A percentile compares a stretch with the other conserved stretches of the same genome.
Conservation (phyloP, 2,888 invertebrate species). For the Scaptomyza reducta region DNA sequence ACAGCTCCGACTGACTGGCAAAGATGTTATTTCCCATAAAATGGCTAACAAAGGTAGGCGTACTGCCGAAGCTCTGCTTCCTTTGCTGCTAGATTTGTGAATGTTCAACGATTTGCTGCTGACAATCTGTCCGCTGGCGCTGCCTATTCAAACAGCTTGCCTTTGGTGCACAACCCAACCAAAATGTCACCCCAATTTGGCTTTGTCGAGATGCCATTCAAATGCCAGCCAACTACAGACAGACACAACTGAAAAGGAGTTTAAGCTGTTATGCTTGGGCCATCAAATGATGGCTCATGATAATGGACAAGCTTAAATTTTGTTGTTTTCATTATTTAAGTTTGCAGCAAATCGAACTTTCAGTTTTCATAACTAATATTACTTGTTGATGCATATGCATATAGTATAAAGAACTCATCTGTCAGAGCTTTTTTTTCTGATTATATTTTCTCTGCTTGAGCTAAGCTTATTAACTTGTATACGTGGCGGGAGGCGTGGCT, state of each 20-base stretch:
- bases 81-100: constrained; percentile 46
- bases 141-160: neutral
- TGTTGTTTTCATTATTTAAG: too few species aligned
- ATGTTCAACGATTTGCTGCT: constrained; percentile 46
- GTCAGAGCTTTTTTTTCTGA: too few species aligned
- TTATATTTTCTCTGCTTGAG: too few species aligned
- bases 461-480: too few species aligned
- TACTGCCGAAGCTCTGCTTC: neutral
- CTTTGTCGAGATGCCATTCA: constrained; percentile 32
- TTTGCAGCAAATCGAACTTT: neutral
- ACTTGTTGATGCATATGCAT: too few species aligned
- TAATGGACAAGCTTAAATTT: too few species aligned
- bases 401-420: too few species aligned
- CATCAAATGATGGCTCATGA: constrained; percentile 21
- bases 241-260: neutral
- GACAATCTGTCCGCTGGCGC: constrained; percentile 35
- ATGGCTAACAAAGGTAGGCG: constrained; percentile 41
- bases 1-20: constrained; percentile 6
- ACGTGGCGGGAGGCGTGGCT: too few species aligned
- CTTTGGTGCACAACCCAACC: constrained; percentile 2
- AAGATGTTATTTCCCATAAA: constrained; percentile 22
- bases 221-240: constrained; percentile 18
- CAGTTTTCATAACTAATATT: neutral
- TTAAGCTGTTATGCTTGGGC: constrained; percentile 36
- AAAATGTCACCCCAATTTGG: constrained; percentile 20